These are phyloP conservation scores for Pseudorasbora parva DNA, from an alignment of 2,113 vertebrate genomes.

Conservation along the genomic window DNA sequence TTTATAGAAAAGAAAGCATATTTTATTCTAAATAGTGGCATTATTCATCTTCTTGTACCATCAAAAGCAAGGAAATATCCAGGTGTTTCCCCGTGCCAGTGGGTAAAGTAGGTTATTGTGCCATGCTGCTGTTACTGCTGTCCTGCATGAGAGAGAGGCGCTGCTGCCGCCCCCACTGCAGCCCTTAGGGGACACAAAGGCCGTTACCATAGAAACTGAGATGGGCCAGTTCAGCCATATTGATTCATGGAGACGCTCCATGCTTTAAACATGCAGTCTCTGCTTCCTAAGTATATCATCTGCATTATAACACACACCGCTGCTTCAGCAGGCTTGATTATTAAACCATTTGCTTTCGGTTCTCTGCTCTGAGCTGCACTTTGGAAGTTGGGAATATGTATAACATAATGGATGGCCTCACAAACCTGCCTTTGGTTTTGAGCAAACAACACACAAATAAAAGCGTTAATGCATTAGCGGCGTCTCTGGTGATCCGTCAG, in stretches of 20 bases:
- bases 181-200: constrained; percentile 45
- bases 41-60: too few relatives aligned
- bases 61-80: background rate
- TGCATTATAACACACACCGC: background rate
- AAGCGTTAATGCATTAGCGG: background rate
- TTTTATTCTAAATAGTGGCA: background rate
- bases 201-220: constrained; percentile 73
- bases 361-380: constrained; percentile 8
- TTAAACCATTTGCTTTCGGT: background rate
- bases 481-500: background rate
- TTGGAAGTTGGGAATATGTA: background rate
- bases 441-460: background rate
- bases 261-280: constrained; percentile 24
- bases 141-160: constrained; percentile 58
- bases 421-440: background rate
- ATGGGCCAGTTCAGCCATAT: constrained; percentile 55
- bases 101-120: constrained; percentile 76
- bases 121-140: constrained; percentile 64
- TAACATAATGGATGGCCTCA: background rate
- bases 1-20: too few relatives aligned
- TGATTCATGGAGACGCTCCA: constrained; percentile 56
- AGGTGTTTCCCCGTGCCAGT: background rate
- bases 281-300: constrained; percentile 23
- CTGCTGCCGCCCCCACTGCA: constrained; percentile 47
- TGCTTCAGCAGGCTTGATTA: constrained; percentile 20